These are phyloP conservation scores for Crepidodera aurea DNA, from an alignment of 2,888 invertebrate species.

Conservation along the genomic window DNA sequence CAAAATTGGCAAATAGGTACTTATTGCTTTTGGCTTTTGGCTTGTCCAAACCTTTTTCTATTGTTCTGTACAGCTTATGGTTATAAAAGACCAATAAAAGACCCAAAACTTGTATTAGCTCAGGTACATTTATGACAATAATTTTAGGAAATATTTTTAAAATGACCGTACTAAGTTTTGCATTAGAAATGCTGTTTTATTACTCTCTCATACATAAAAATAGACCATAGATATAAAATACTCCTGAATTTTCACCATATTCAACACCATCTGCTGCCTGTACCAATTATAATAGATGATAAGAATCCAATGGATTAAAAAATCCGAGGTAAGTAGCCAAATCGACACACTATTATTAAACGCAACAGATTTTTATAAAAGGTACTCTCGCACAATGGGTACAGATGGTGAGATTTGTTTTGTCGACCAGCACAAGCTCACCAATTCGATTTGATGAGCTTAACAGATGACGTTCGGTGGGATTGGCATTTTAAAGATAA, in stretches of 20 bases:
- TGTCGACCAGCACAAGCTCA: background rate
- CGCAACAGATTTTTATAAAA: slow-evolving; percentile 5
- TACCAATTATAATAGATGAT: background rate
- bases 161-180: no score
- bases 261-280: background rate
- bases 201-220: no score
- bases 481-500: slow-evolving; percentile 18
- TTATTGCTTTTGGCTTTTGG: no score
- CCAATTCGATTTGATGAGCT: slow-evolving; percentile 7
- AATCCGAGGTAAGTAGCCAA: background rate
- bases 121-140: no score
- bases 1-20: no score
- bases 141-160: no score
- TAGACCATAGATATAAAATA: no score
- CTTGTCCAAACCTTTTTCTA: no score
- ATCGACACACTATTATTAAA: slow-evolving; percentile 5
- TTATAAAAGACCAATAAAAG: no score
- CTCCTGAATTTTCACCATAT: background rate
- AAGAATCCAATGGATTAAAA: slow-evolving; percentile 1
- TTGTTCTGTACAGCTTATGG: no score
- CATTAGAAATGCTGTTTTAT: no score
- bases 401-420: slow-evolving; percentile 16
- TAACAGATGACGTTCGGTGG: slow-evolving; percentile 12
- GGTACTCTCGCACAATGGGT: background rate
- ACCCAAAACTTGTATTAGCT: no score